Percentiles rank a stretch among this genome's conserved stretches.
Evolutionary conservation across 2,113 vertebrate genomes (phyloP).

Genomic region (Gila orcuttii): DNA sequence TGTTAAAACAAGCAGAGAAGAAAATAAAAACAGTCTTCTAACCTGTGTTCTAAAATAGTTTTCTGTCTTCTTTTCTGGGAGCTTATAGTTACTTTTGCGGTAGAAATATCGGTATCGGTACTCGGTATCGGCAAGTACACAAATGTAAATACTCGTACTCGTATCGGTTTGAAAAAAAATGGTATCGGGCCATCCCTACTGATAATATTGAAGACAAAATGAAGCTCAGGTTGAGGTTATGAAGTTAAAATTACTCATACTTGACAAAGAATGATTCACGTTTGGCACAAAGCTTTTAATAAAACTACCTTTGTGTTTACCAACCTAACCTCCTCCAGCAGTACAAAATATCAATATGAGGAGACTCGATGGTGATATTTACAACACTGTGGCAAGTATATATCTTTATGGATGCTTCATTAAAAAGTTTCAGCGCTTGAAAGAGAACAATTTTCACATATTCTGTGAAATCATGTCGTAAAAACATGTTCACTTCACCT

Average conservation of each 20-base stretch:
- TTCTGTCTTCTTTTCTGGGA: no score
- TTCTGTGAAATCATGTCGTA: background rate
- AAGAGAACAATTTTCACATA: background rate
- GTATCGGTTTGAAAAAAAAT: no score
- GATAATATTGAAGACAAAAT: constrained; percentile 13
- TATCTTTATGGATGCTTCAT: background rate
- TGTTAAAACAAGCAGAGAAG: no score
- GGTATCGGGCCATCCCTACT: no score
- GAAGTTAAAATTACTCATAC: constrained; percentile 2
- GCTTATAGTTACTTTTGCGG: no score
- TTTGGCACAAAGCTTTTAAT: constrained; percentile 10
- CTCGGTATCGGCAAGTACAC: no score
- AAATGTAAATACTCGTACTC: no score
- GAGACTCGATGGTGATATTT: background rate
- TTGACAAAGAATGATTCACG: constrained; percentile 4
- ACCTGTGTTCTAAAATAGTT: no score
- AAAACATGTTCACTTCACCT: constrained; percentile 5
- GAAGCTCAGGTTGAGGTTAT: background rate
- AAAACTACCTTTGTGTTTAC: background rate
- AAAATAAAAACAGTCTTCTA: no score
- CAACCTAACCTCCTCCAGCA: background rate
- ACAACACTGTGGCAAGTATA: background rate
- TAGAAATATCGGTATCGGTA: no score
- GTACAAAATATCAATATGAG: constrained; percentile 19
- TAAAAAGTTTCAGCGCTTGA: background rate